Conservation (phyloP, 2,113 vertebrate species). For the Ailurus styani region DNA sequence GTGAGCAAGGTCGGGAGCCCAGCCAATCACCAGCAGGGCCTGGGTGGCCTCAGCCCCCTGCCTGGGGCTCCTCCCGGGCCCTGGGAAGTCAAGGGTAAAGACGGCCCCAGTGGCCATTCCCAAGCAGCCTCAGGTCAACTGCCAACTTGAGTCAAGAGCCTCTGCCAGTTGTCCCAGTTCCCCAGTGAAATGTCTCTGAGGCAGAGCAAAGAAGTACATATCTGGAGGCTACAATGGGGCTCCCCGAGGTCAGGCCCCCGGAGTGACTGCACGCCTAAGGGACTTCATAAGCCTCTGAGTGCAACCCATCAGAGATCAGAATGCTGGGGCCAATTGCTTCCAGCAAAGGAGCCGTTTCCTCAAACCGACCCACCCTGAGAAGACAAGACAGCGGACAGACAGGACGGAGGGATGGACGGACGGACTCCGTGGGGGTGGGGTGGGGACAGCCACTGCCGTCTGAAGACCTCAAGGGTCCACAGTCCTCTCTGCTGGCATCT, state of each 20-base stretch:
- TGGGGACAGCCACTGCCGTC: not conserved
- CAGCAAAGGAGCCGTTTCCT: not conserved
- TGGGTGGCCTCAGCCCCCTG: conserved; percentile 65
- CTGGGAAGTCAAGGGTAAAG: conserved; percentile 24
- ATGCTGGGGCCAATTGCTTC: not conserved
- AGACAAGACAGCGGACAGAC: not conserved
- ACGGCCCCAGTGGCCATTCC: not conserved
- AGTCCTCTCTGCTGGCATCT: rapidly evolving
- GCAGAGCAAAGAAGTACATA: not conserved
- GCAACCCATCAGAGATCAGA: not conserved
- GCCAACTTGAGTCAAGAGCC: not conserved
- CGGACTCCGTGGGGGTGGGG: rapidly evolving
- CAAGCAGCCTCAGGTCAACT: not conserved
- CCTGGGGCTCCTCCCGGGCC: not conserved
- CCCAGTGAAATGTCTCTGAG: not conserved
- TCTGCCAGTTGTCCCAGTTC: not conserved
- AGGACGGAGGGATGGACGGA: not conserved
- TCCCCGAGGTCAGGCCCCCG: not conserved
- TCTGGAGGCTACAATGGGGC: not conserved
- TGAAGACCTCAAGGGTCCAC: not conserved
- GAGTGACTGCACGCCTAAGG: not conserved
- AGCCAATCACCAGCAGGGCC: conserved; percentile 46
- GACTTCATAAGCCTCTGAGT: not conserved
- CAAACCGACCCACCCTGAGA: not conserved
- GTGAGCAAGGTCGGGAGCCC: not conserved